phyloP scores from a whole-genome alignment of 2,113 vertebrate species.

The Colinus virginianus region DNA sequence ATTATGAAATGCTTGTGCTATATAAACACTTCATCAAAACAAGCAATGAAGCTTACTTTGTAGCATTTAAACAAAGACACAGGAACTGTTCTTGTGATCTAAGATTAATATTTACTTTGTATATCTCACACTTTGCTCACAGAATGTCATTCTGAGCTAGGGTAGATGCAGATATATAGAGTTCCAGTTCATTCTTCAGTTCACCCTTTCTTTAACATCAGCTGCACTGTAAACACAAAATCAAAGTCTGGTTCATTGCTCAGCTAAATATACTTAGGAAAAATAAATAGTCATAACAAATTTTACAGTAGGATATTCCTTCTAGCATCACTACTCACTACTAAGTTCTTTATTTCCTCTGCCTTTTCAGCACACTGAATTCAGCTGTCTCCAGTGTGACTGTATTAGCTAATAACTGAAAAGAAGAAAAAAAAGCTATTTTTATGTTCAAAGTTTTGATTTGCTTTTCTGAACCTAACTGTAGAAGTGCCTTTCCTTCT shows the following conservation, averaged over 20 bases:
- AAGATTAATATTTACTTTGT: neutral
- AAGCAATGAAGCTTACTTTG: constrained; percentile 9
- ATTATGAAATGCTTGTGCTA: constrained; percentile 20
- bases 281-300: rapidly evolving
- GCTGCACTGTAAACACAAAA: neutral
- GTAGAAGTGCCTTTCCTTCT: neutral
- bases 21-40: constrained; percentile 19
- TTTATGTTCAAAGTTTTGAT: neutral
- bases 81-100: neutral
- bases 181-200: neutral
- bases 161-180: neutral
- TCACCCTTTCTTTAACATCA: neutral
- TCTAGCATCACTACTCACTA: rapidly evolving
- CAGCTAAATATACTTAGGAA: neutral
- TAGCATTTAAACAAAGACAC: neutral
- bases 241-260: neutral
- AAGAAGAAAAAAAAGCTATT: neutral
- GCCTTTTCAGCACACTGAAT: neutral
- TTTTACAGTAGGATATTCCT: neutral
- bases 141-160: neutral
- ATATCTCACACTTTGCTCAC: neutral
- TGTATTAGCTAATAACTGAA: neutral
- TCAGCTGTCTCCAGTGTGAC: rapidly evolving
- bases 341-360: neutral
- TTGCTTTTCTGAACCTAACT: neutral